Conservation (phyloP, 2,888 invertebrate species). For the Caenorhabditis afra region DNA sequence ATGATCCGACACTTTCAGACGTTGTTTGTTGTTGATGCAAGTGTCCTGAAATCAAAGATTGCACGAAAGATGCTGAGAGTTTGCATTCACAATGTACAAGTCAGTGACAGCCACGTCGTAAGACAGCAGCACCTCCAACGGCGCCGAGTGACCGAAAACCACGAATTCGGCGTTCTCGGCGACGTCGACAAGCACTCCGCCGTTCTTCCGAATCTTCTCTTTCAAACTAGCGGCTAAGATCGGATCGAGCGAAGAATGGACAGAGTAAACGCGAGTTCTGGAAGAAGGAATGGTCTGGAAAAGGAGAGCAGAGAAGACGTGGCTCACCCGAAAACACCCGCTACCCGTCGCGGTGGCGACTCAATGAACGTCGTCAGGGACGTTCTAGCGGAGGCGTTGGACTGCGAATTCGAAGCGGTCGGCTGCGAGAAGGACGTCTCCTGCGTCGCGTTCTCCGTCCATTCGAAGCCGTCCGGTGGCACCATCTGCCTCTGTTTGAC, state of each 20-base stretch:
- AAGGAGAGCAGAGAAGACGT: not conserved
- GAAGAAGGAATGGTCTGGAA: not conserved
- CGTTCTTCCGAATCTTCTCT: not conserved
- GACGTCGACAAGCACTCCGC: conserved; percentile 17
- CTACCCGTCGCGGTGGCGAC: too few species aligned
- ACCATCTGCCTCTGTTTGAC: conserved; percentile 47
- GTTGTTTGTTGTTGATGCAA: not conserved
- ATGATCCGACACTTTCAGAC: not conserved
- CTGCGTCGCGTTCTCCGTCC: conserved; percentile 4
- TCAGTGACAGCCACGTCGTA: conserved; percentile 35
- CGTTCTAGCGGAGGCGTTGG: not conserved
- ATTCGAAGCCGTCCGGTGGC: conserved; percentile 32
- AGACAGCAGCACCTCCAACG: conserved; percentile 14
- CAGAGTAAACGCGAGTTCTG: conserved; percentile 10
- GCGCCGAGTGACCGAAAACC: conserved; percentile 25
- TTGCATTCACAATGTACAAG: conserved; percentile 42
- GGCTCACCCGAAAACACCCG: conserved; percentile 2
- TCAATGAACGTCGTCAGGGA: too few species aligned
- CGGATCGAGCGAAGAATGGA: conserved; percentile 5
- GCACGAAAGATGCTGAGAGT: not conserved
- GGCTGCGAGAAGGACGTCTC: not conserved
- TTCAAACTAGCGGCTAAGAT: not conserved
- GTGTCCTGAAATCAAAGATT: conserved; percentile 19
- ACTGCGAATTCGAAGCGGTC: not conserved
- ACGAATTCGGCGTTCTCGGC: conserved; percentile 28